phyloP scores from a whole-genome alignment of 2,113 vertebrate genomes.

The Blennius ocellaris region DNA sequence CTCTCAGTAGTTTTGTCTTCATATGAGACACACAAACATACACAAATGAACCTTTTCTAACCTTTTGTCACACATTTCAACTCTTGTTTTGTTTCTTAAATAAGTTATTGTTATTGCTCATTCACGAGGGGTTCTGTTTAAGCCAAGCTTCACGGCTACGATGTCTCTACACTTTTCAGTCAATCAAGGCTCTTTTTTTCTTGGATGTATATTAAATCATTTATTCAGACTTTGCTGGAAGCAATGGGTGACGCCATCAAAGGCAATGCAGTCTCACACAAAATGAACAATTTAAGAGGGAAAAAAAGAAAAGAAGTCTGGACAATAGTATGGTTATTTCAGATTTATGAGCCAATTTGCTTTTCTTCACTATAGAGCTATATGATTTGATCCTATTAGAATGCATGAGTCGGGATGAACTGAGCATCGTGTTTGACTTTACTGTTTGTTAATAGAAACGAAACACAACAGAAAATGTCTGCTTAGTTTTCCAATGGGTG shows the following conservation, averaged over 20 bases:
- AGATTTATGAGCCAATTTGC: conserved; percentile 33
- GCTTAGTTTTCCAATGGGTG: too few species aligned
- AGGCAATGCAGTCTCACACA: conserved; percentile 48
- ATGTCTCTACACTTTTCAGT: conserved; percentile 59
- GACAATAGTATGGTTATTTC: conserved; percentile 30
- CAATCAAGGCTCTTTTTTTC: conserved; percentile 43
- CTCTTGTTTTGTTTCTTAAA: conserved; percentile 35
- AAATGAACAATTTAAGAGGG: neutral
- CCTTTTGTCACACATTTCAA: neutral
- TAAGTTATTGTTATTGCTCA: conserved; percentile 6
- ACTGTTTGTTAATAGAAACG: too few species aligned
- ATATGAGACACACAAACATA: conserved; percentile 23
- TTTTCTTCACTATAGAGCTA: neutral
- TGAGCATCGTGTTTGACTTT: too few species aligned
- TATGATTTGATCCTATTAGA: neutral
- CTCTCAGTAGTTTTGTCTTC: conserved; percentile 19
- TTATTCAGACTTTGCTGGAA: conserved; percentile 67
- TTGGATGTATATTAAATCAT: conserved; percentile 67
- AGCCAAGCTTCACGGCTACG: conserved; percentile 36
- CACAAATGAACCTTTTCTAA: neutral
- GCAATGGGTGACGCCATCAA: conserved; percentile 67
- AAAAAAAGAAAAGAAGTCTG: neutral
- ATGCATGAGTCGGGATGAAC: too few species aligned
- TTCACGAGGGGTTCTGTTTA: conserved; percentile 21
- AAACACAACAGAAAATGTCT: too few species aligned